Base-by-base conservation (phyloP, 1,140 invertebrate genomes). In the Panagrolaimus sp. region DNA sequence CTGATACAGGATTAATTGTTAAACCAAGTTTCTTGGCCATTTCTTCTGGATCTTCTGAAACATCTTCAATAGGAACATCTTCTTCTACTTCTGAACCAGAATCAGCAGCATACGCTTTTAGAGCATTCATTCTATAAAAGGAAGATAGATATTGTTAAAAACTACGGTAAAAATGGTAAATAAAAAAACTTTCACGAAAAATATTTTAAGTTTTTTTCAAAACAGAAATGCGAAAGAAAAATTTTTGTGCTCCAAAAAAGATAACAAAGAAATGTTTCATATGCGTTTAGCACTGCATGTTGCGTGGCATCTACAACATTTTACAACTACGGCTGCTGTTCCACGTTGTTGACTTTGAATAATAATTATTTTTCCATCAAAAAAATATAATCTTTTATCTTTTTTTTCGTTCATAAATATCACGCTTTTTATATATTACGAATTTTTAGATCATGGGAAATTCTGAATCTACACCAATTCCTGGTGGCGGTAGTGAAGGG, bases 401-500 rank as follows among this genome's bases (percentile, higher is more conserved):
- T 38, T 38, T 38, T 38, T 38, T 38, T 7, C 2, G 7, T 38
- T 38, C 7, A 38, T 38, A 2, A 7, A 38, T 38, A 4, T 4
- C 7, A 38, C 31, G 31, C 2, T 38, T 38, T 38, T 38, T 38
- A 38, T n/a, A 38, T 38, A 2, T 38, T 4, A 4, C 31, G 7
- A 38, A 38, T 38, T 38, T 38, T 38, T 38, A 38, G 31, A 38
- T 38, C 7, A 97, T 98, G 95, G 95, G 95, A 82, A 91, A 91
- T 74, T 89, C 90, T 73, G 90, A 92, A 73, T 97, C 93, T 86
- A 87, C 92, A 63, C 89, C 92, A 85, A 89, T 97, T 80, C 94
- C 94, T 51, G 94, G 93, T 61, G 95, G 93, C 67, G 94, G 95
- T 69, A 93, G 92, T 27, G 94, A 97, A 87, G 95, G 94, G 78